Evolutionary conservation across 2,113 vertebrate species (phyloP).

Genomic region (Benitochromis conjunctus): DNA sequence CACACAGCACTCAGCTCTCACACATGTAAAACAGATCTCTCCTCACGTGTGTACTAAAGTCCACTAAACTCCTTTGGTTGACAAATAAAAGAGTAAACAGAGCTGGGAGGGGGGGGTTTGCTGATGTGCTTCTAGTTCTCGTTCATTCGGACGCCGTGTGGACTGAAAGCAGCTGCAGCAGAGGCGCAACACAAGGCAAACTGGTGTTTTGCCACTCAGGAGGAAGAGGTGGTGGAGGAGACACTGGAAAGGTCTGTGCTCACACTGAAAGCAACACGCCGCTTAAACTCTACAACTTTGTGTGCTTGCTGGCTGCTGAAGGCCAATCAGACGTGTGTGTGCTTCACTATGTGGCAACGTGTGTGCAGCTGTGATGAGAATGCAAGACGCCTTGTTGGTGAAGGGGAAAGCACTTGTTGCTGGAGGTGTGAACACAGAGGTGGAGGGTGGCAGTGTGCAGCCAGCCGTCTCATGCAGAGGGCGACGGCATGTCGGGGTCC

Average conservation of each 20-base stretch:
- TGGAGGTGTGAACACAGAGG: background rate
- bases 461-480: slow-evolving; percentile 71
- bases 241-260: background rate
- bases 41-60: background rate
- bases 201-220: slow-evolving; percentile 41
- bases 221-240: too few species aligned
- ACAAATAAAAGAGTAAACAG: background rate
- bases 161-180: slow-evolving; percentile 30
- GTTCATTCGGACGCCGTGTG: background rate
- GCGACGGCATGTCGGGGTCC: slow-evolving; percentile 83
- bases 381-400: background rate
- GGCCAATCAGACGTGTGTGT: background rate
- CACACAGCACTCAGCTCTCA: background rate
- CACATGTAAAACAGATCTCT: background rate
- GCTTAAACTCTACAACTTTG: background rate
- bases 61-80: slow-evolving; percentile 33
- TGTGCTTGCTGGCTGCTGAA: background rate
- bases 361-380: background rate
- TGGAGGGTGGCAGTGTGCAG: background rate
- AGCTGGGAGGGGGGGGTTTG: background rate
- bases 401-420: background rate
- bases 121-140: background rate
- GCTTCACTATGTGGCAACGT: background rate
- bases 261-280: background rate
- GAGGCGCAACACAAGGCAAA: slow-evolving; percentile 60